Evolutionary conservation across 2,888 invertebrate species (phyloP), one percentile per base, ranked within the genome.

Genomic region (Pseudococcus longispinus): DNA sequence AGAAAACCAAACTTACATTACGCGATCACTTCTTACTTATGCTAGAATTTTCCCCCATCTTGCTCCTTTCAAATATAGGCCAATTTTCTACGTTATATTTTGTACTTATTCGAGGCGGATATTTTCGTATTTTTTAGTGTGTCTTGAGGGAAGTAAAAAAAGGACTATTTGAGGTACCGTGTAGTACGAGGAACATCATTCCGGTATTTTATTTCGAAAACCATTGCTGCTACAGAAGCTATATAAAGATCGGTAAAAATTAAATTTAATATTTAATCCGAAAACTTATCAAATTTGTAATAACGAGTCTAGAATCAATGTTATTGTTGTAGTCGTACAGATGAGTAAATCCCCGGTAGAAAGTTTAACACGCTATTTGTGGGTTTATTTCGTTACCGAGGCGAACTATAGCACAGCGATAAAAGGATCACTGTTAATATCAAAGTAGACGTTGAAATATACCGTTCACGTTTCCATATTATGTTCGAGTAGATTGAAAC

Each of bases 321-420:
- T 70, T 70, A 70, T 70, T 70, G 70, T 29, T 70, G 70, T 29
- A 70, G 70, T 70, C 18, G 29, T 29, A 70, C 70, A 70, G 70
- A 70, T 70, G 70, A 70, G 70, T 70, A 70, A 70, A 70, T 70
- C 70, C 70, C 18, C 29, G 70, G 70, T 70, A 70, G 70, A 70
- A 70, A 70, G 70, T 70, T 70, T 70, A 70, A 70, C 70, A 70
- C 70, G 70, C 70, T 70, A 70, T 70, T 70, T 70, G 70, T 70
- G 70, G 29, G 11, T 70, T 70, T 70, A 70, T 70, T 70, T 65
- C 65, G 65, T 65, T 65, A 26, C 65, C 65, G 26, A 65, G 37
- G 37, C 65, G 26, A 65, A 65, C 26, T 26, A 65, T 37, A 37
- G 37, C 11, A 11, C 26, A 29, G 70, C 70, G 70, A 70, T 70